Evolutionary conservation across 1,140 invertebrate species (phyloP), one percentile per base, ranked within the genome.

Genomic region (Dendrolimus kikuchii): DNA sequence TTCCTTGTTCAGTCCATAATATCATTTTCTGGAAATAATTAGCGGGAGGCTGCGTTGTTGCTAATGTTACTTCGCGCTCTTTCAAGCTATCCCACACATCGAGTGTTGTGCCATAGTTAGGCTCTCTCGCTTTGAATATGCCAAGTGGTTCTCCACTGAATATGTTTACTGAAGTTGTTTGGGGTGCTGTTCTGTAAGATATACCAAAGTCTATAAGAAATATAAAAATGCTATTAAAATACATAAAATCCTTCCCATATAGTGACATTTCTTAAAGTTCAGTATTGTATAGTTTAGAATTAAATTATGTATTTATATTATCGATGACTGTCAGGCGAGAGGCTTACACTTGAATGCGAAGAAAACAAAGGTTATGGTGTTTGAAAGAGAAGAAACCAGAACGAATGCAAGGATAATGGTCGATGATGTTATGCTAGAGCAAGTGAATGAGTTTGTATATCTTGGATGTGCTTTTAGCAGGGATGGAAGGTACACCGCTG

Each of bases 1-100:
- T 98, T 46, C 96, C 96, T 81, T 97, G 91, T 49, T 98, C 92
- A 0, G 98, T 99, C 96, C 96, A 98, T 48, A 92, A 71, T 53
- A 97, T 95, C 92, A 98, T 94, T 88, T 99, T 95, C 85, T 96
- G 93, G 79, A 97, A 98, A 68, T 93, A 93, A 89, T 99, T 99
- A 5, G 87, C 78, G 1, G 97, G 96, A 5, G 93, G 91, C 77
- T 93, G 91, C 5, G 90, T 88, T 0, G 91, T 84, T 0, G 89
- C 70, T 9, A 93, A 49, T 61, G 91, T 87, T 2, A 96, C 59
- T 68, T 96, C 92, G 38, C 89, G 89, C 62, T 92, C 52, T 48
- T 92, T 73, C 6, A 95, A 74, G 8, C 64, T 61, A 8, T 93
- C 79, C 95, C 95, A 97, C 1, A 91, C 93, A 46, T 87, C 67